Percentiles rank a stretch among this genome's conserved stretches.
Conservation (phyloP, 2,797 vertebrate species). For the Gambusia yucatana region DNA sequence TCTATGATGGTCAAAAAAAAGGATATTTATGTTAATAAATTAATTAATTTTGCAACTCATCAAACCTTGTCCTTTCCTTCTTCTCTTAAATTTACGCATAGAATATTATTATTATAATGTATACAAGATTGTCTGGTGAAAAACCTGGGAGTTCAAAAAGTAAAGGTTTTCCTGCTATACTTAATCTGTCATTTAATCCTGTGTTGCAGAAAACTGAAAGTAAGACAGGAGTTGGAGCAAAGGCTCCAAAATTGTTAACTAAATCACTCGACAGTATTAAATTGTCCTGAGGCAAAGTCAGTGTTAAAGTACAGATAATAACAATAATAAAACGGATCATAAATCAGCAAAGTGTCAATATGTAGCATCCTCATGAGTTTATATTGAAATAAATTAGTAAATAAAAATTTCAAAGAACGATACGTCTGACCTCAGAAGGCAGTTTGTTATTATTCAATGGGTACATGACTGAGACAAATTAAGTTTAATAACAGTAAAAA, state of each 20-base stretch:
- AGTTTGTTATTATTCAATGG: neutral
- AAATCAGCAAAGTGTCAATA: constrained; percentile 43
- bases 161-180: neutral
- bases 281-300: neutral
- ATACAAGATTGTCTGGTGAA: neutral
- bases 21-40: neutral
- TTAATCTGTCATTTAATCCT: neutral
- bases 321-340: constrained; percentile 1
- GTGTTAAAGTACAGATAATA: constrained; percentile 4
- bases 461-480: neutral
- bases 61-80: neutral
- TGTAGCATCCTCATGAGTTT: constrained; percentile 2
- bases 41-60: neutral
- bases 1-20: neutral
- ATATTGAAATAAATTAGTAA: neutral
- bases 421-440: neutral
- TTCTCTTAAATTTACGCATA: neutral
- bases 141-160: neutral
- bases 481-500: neutral
- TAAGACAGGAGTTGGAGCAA: neutral
- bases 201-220: constrained; percentile 11
- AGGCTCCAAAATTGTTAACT: neutral
- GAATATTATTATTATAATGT: neutral
- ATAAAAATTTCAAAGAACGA: constrained; percentile 24
- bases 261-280: neutral